phyloP scores from a whole-genome alignment of 1,140 invertebrate genomes.

The Helicoverpa armigera region DNA sequence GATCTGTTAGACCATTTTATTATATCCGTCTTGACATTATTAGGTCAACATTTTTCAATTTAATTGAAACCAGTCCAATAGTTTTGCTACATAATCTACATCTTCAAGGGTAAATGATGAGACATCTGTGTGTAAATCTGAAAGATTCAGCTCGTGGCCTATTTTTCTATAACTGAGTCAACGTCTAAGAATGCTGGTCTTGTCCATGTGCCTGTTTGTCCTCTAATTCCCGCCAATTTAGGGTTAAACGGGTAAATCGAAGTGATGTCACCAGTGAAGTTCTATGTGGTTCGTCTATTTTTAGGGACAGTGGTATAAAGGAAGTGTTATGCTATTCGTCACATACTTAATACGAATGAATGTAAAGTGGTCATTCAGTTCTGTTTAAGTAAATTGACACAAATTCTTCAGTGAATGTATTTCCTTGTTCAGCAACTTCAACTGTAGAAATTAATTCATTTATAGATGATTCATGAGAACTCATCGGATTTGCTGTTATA shows the following conservation, averaged over 20 bases:
- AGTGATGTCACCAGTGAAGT: constrained; percentile 41
- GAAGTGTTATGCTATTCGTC: background rate
- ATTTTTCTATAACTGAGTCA: constrained; percentile 43
- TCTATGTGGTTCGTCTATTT: constrained; percentile 28
- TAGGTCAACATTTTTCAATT: constrained; percentile 2
- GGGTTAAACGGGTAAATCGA: constrained; percentile 43
- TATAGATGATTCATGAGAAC: too few relatives aligned
- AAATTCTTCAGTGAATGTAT: background rate
- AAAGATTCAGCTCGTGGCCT: background rate
- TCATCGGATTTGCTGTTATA: too few relatives aligned
- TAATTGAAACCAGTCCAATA: constrained; percentile 5
- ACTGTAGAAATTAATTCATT: background rate
- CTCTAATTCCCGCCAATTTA: constrained; percentile 44
- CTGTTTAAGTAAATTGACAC: background rate
- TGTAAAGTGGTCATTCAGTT: background rate
- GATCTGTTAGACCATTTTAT: background rate
- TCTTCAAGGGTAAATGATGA: background rate
- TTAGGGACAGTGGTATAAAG: constrained; percentile 18
- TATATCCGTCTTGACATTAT: constrained; percentile 16
- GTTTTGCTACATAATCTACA: background rate
- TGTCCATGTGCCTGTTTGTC: constrained; percentile 34
- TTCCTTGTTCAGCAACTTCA: background rate
- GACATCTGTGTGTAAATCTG: constrained; percentile 12
- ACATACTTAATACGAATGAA: constrained; percentile 6
- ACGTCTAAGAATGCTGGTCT: constrained; percentile 41